Evolutionary conservation across 1,140 invertebrate species (phyloP), one percentile per base, ranked within the genome.

Genomic region (Scylla paramamosain): DNA sequence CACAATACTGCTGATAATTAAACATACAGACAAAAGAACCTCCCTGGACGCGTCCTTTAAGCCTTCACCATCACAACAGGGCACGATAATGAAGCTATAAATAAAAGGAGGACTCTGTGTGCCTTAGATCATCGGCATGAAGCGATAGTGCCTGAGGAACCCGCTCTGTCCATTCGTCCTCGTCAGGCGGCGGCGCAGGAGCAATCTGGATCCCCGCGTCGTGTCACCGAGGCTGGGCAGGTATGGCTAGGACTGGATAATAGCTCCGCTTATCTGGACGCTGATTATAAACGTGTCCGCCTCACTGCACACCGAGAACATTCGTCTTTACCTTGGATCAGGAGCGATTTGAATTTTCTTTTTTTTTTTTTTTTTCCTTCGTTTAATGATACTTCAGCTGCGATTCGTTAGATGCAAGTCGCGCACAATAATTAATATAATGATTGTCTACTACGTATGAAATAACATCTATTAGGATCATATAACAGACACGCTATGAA

Each of bases 241-340:
- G 67, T 77, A 77, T 77, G 67, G 67, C 25, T n/a, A 1, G 6
- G 67, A 77, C 67, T 77, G 67, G 67, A 77, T 77, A 77, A 77
- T 77, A 20, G 67, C 25, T 25, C 16, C 25, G 67, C 67, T 77
- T 77, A 77, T 77, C 67, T 77, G 20, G 20, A 77, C 20, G 25
- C 67, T 77, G 67, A 77, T 77, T 77, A 77, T 77, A 77, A 77
- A 77, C 67, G 67, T 77, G 67, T n/a, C 67, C 67, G 67, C 67
- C 67, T 77, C 67, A 77, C 20, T n/a, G 67, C 67, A 77, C 25
- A 77, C 25, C 20, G 2, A 20, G 25, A 77, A 77, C 67, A 77
- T 77, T 77, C 67, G 67, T 77, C 67, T 77, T 77, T 20, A 77
- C 67, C 25, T 77, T 77, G 67, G 20, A 25, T 77, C 20, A n/a